Base-by-base conservation (phyloP, 2,113 vertebrate species). In the Pterocles gutturalis region DNA sequence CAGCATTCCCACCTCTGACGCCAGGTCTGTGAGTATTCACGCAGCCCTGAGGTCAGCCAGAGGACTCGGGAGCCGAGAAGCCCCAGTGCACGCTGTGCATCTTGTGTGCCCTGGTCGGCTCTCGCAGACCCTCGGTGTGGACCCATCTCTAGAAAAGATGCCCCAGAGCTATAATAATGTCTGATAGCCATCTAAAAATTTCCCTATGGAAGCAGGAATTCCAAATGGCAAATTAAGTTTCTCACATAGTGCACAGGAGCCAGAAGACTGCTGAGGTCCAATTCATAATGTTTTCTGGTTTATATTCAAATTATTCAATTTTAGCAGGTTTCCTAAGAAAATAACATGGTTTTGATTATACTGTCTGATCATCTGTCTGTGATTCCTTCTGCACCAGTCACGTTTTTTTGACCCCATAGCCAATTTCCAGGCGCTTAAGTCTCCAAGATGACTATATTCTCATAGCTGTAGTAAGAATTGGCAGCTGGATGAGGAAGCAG, bases 241-340 rank as follows among this genome's bases (percentile, higher is more conserved):
- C 79, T 94, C 60, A 46, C n/a, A 33, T 2, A 71, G 17, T 8
- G 33, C 21, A 18, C 28, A 61, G 64, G 62, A 91, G 54, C 64
- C 62, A 93, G 34, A 49, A 89, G 93, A 72, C 11, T 65, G 49
- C 66, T 66, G 36, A 83, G 54, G 46, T 61, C 62, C 22, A 83
- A 43, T 75, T 85, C 10, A 62, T 43, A 7, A 6, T 29, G 51
- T 75, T 90, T 88, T 92, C 62, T 88, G 58, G 29, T 73, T 96
- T 80, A 43, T 62, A 80, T 41, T 67, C 71, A 87, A 90, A 94
- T 88, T 31, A 88, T 41, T 83, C 45, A 16, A 13, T 90, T 90
- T 66, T 81, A 95, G 41, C 71, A 93, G 71, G 67, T 93, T 95
- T 78, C 83, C n/a, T 73, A 49, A 89, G 65, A 95, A 73, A 80